phyloP scores from a whole-genome alignment of 2,888 invertebrate genomes.

The Pediacus dermestoides region DNA sequence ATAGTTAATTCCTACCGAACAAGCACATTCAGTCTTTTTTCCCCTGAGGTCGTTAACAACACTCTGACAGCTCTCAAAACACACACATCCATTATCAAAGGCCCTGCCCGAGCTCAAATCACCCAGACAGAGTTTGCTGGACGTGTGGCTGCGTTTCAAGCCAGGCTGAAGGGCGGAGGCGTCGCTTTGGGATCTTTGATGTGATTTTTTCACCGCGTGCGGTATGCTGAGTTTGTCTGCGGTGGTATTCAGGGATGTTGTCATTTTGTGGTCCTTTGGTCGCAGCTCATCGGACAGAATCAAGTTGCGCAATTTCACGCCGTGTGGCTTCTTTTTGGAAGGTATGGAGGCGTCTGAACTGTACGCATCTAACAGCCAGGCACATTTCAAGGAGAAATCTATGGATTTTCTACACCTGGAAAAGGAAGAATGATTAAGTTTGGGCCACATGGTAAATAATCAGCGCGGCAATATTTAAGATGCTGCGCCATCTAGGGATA shows the following conservation, averaged over 20 bases:
- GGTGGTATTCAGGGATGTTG: slow-evolving; percentile 40
- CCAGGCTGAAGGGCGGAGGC: slow-evolving; percentile 67
- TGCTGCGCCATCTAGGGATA: too few relatives aligned
- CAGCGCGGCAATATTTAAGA: too few relatives aligned
- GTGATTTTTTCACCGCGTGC: slow-evolving; percentile 63
- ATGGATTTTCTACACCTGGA: slow-evolving; percentile 87
- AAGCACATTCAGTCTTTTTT: slow-evolving; percentile 72
- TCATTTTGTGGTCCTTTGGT: slow-evolving; percentile 36
- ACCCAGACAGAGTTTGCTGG: slow-evolving; percentile 72
- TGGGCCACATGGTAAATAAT: too few relatives aligned
- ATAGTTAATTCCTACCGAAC: slow-evolving; percentile 56
- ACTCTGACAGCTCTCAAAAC: slow-evolving; percentile 81
- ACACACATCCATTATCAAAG: slow-evolving; percentile 94
- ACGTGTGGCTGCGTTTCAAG: slow-evolving; percentile 26
- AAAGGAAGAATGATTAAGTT: too few relatives aligned
- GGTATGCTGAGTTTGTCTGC: slow-evolving; percentile 17
- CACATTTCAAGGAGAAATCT: slow-evolving; percentile 93
- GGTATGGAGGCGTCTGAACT: slow-evolving; percentile 69
- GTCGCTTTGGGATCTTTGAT: slow-evolving; percentile 78
- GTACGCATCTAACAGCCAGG: slow-evolving; percentile 95
- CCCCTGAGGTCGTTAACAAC: slow-evolving; percentile 75
- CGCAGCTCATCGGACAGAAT: slow-evolving; percentile 66
- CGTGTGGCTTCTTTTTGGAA: slow-evolving; percentile 70
- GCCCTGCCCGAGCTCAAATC: slow-evolving; percentile 92
- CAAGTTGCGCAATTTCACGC: slow-evolving; percentile 69